A percentile compares a stretch with the other conserved stretches of the same genome.
These are phyloP conservation scores for Apistogramma diplotaenia DNA, from an alignment of 2,113 vertebrate species.

Conservation along the genomic window DNA sequence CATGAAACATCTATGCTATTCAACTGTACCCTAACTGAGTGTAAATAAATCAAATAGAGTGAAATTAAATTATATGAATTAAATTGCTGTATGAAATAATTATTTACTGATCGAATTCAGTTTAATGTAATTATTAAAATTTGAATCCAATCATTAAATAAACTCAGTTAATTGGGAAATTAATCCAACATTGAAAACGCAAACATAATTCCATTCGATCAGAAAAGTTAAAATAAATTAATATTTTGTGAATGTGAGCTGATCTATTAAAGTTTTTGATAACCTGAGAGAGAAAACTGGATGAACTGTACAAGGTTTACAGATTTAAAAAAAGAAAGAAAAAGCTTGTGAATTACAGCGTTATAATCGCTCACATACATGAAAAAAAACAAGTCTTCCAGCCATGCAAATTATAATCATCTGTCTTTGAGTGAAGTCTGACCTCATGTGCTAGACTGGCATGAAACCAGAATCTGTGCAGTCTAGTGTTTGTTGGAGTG, in stretches of 20 bases:
- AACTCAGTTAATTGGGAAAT: not conserved
- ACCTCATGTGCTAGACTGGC: not conserved
- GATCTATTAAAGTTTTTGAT: not conserved
- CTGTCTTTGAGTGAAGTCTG: not conserved
- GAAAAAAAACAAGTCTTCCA: not conserved
- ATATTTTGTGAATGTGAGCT: not conserved
- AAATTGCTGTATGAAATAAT: not conserved
- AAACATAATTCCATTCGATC: not conserved
- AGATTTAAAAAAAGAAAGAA: not conserved
- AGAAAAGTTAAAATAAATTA: not conserved
- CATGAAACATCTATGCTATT: not conserved
- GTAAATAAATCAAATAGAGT: not conserved
- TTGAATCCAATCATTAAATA: not conserved
- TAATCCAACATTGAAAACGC: not conserved
- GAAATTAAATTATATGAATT: not conserved
- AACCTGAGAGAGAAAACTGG: not conserved
- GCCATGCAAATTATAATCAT: not conserved
- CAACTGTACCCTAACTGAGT: not conserved
- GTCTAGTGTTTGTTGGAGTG: not conserved
- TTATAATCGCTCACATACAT: not conserved
- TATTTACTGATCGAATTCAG: not conserved
- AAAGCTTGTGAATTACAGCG: not conserved
- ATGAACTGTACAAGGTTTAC: not conserved
- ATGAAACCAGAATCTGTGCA: not conserved
- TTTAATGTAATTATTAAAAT: not conserved